phyloP scores from a whole-genome alignment of 2,797 vertebrate species.

The Ceryle rudis region DNA sequence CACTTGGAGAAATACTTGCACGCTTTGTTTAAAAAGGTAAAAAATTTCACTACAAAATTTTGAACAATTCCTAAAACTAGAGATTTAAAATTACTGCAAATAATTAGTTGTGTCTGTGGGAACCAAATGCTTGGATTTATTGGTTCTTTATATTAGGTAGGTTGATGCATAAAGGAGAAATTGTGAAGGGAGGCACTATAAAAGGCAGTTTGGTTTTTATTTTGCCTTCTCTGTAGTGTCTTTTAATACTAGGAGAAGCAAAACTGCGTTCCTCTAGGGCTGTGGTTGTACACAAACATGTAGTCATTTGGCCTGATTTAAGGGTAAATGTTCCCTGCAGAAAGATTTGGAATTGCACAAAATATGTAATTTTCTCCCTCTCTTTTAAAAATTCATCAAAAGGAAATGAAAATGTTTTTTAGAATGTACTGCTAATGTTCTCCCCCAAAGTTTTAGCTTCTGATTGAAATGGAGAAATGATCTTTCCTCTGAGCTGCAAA shows the following conservation, averaged over 20 bases:
- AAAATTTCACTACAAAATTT: neutral
- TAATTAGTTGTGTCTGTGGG: neutral
- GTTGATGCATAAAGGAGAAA: neutral
- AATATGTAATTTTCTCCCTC: conserved; percentile 8
- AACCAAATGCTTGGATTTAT: neutral
- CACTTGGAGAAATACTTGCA: neutral
- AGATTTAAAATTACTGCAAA: neutral
- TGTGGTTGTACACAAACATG: conserved; percentile 17
- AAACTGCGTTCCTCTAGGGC: neutral
- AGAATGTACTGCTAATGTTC: neutral
- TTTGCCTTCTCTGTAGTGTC: conserved; percentile 8
- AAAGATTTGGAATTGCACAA: conserved; percentile 32
- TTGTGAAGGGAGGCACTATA: neutral
- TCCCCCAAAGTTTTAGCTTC: neutral
- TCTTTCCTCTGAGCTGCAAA: neutral
- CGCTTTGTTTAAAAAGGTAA: neutral
- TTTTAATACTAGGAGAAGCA: neutral
- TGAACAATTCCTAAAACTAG: neutral
- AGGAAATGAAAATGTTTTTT: conserved; percentile 52
- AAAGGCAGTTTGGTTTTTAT: neutral
- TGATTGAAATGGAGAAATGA: neutral
- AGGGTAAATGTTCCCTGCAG: conserved; percentile 50
- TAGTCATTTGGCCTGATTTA: conserved; percentile 45
- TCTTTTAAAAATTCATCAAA: conserved; percentile 46
- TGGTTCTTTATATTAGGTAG: neutral